These are phyloP conservation scores for Ctenomys sociabilis DNA, from an alignment of 2,113 vertebrate genomes.

Conservation along the genomic window DNA sequence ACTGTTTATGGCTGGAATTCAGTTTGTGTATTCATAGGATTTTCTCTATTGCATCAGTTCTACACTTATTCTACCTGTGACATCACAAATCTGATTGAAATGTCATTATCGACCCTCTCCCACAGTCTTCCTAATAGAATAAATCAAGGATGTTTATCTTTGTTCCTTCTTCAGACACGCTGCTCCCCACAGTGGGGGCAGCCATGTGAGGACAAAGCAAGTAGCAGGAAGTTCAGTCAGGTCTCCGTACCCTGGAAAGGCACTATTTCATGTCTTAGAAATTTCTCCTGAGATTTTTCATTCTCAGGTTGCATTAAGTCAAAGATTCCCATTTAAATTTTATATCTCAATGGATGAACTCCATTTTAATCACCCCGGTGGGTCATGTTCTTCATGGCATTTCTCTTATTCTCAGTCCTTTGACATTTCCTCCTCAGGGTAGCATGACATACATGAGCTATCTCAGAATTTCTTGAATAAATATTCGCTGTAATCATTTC, in stretches of 20 bases:
- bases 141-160: background rate
- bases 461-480: constrained; percentile 79
- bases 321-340: constrained; percentile 77
- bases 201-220: background rate
- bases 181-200: background rate
- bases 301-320: constrained; percentile 64
- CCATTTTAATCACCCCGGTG: constrained; percentile 68
- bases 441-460: constrained; percentile 70
- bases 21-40: background rate
- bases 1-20: background rate
- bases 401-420: constrained; percentile 76
- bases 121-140: background rate
- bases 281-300: constrained; percentile 50
- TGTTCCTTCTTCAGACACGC: background rate
- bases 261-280: constrained; percentile 45
- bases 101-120: background rate
- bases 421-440: constrained; percentile 76
- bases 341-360: constrained; percentile 73
- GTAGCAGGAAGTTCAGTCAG: constrained; percentile 46
- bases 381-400: constrained; percentile 73
- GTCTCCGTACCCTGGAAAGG: constrained; percentile 42
- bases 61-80: background rate
- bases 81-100: background rate
- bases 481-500: constrained; percentile 75
- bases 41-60: background rate